A percentile compares a stretch with the other conserved stretches of the same genome.
phyloP scores from a whole-genome alignment of 2,888 invertebrate genomes.

The Cynaeus angustus region DNA sequence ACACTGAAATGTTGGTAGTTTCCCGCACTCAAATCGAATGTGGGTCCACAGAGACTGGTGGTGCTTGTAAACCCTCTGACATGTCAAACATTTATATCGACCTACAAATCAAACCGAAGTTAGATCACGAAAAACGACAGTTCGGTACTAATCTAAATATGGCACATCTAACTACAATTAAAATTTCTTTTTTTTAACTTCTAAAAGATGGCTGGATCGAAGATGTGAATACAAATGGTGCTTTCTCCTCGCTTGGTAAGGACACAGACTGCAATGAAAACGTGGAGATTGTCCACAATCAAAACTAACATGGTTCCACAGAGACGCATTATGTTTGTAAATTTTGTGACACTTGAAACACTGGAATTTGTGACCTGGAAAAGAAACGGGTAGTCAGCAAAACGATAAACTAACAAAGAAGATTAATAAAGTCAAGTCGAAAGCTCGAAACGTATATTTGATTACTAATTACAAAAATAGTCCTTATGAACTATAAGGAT shows the following conservation, averaged over 20 bases:
- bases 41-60: constrained; percentile 47
- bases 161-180: constrained; percentile 2
- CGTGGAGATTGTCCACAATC: constrained; percentile 56
- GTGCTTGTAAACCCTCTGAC: constrained; percentile 53
- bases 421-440: neutral
- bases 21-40: constrained; percentile 49
- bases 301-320: constrained; percentile 62
- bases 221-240: constrained; percentile 39
- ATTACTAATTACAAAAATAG: constrained; percentile 29
- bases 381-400: constrained; percentile 12
- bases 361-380: constrained; percentile 36
- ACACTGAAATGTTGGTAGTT: constrained; percentile 45
- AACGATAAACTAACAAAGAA: neutral
- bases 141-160: neutral
- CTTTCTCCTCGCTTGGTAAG: constrained; percentile 35
- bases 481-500: constrained; percentile 41
- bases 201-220: constrained; percentile 17
- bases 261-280: constrained; percentile 53
- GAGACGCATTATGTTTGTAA: constrained; percentile 65
- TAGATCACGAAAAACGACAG: neutral
- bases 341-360: constrained; percentile 49
- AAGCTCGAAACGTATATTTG: constrained; percentile 23
- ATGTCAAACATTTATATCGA: constrained; percentile 47
- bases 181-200: constrained; percentile 23
- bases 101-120: constrained; percentile 39